phyloP scores from a whole-genome alignment of 2,797 vertebrate genomes.

The Lerista edwardsae region DNA sequence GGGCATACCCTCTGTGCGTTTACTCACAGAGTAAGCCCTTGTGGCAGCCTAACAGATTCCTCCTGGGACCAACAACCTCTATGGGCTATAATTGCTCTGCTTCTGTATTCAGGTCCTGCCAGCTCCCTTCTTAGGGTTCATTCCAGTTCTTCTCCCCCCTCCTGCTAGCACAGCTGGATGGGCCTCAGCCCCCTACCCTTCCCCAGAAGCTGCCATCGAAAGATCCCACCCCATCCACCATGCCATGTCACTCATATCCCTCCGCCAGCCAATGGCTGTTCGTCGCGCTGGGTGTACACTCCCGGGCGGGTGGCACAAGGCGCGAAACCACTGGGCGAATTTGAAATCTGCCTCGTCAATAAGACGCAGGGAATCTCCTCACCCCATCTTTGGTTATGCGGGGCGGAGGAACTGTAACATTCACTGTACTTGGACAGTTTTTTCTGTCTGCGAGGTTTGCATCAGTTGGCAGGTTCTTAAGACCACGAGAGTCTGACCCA shows the following conservation, averaged over 20 bases:
- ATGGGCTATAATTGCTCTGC: no score
- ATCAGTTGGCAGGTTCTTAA: background rate
- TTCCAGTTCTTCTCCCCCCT: background rate
- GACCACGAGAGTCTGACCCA: no score
- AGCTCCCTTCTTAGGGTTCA: background rate
- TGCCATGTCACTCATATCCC: background rate
- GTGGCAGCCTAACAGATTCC: background rate
- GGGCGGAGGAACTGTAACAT: background rate
- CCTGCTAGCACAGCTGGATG: no score
- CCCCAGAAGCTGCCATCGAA: background rate
- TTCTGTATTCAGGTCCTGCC: background rate
- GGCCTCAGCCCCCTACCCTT: no score
- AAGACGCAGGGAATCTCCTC: background rate
- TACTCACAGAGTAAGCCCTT: no score
- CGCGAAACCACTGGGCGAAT: background rate
- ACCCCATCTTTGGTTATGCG: background rate
- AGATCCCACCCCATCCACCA: background rate
- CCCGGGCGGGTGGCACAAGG: background rate
- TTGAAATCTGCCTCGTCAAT: background rate
- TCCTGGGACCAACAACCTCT: background rate
- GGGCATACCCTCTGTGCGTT: no score
- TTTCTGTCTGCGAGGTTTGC: background rate
- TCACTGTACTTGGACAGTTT: no score
- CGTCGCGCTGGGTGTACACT: background rate
- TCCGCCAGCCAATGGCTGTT: background rate